These are phyloP conservation scores for Pseudoips prasinana DNA, from an alignment of 2,888 invertebrate species.

Conservation along the genomic window DNA sequence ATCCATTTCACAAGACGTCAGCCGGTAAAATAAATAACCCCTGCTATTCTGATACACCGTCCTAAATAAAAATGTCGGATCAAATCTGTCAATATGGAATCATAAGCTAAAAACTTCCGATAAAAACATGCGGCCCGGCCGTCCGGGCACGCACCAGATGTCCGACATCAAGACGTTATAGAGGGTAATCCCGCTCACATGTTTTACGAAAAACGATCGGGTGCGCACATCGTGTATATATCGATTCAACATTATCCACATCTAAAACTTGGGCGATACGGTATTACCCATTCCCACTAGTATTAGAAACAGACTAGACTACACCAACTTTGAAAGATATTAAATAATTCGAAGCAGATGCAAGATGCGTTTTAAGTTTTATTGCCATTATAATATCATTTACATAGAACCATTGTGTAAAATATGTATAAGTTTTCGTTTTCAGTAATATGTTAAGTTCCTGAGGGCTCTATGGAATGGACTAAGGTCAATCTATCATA, in stretches of 20 bases:
- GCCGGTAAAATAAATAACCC: conserved; percentile 15
- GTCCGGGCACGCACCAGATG: conserved; percentile 62
- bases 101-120: conserved; percentile 53
- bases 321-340: too few species aligned
- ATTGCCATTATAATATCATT: conserved; percentile 18
- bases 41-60: neutral
- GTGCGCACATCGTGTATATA: conserved; percentile 27
- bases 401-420: conserved; percentile 11
- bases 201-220: conserved; percentile 60
- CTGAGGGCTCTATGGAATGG: too few species aligned
- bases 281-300: conserved; percentile 30
- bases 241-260: conserved; percentile 24
- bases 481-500: too few species aligned
- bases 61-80: conserved; percentile 41
- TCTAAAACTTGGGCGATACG: conserved; percentile 34
- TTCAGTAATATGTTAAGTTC: too few species aligned
- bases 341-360: too few species aligned
- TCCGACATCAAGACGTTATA: conserved; percentile 73
- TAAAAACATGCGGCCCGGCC: conserved; percentile 62
- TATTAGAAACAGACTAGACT: conserved; percentile 46
- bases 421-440: too few species aligned
- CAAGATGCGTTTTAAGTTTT: too few species aligned
- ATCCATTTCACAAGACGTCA: conserved; percentile 18
- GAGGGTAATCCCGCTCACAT: conserved; percentile 68
- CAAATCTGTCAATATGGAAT: conserved; percentile 49